Evolutionary conservation across 1,140 invertebrate species (phyloP), one percentile per base, ranked within the genome.

Genomic region (Lamellibrachia luymesi): DNA sequence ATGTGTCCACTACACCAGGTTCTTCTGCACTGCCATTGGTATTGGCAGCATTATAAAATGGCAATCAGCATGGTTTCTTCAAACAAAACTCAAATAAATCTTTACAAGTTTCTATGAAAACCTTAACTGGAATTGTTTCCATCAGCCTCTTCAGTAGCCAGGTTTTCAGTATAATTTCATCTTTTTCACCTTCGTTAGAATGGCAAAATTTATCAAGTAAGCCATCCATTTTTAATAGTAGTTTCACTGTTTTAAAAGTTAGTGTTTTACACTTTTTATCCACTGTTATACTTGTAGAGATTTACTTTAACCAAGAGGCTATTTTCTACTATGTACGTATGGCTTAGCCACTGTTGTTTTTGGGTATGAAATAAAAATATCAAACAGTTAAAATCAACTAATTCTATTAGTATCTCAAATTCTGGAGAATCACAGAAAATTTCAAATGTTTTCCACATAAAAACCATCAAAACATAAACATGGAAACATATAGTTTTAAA

Each of bases 51-150:
- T 80, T 22, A 80, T 80, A 80, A 80, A 56, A 56, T 56, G 38
- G 38, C 38, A 38, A 38, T 38, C 38, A 38, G 38, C 38, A 38
- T 38, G 38, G 64, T 80, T 80, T 80, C 64, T 80, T 80, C 1
- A 80, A 80, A 17, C 64, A 80, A 80, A 80, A 80, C 64, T 80
- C 64, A 80, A 80, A 80, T 80, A 80, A 80, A 80, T 80, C 64
- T 80, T 80, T 22, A 80, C 64, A 22, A 22, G 64, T 80, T 80
- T 80, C 64, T 80, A 80, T 80, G 64, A 22, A 80, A 80, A 80
- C 64, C 64, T 80, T 22, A 10, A 80, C 64, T 22, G 64, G 64
- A 80, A 80, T 80, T 80, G 64, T 80, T 80, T 80, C 13, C 64
- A 80, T 80, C 38, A 38, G 38, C 38, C 38, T 38, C 38, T 38